Evolutionary conservation across 2,113 vertebrate genomes (phyloP), one percentile per base, ranked within the genome.

Genomic region (Podarcis raffonei): DNA sequence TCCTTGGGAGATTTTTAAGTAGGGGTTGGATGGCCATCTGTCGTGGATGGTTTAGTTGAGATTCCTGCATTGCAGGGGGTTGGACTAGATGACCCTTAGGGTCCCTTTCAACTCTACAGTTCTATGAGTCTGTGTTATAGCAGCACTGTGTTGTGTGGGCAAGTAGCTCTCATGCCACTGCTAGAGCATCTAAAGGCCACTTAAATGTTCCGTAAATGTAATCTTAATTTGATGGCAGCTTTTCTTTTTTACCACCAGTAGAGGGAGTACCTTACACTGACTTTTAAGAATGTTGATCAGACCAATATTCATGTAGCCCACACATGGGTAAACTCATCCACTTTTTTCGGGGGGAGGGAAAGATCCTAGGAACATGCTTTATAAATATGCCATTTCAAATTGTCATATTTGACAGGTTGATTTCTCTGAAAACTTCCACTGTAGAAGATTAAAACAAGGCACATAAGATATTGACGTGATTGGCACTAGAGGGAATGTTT

Each of bases 181-280:
- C 48, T 13, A 48, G 9, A 18, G 79, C 30, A 62, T 32, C 53
- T 48, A 9, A 48, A 48, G 42, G 42, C 42, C 42, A 48, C 42
- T 48, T 48, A 48, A 48, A 48, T 48, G 42, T 42, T 42, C 5
- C 4, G 6, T 42, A 42, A 42, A 42, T 42, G 42, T 6, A 78
- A 15, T 78, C 42, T 53, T 12, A 32, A 32, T 80, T 57, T 88
- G 69, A 72, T 39, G 88, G 0, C 39, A 37, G 11, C 27, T 57
- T 13, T 7, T 35, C n/a, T 5, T 37, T 91, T 77, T 23, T 27
- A 6, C 30, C n/a, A 88, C 90, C 84, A 78, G 9, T 1, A 84
- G 86, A 88, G 77, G 91, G 68, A 87, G 37, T 12, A 39, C 90
- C 39, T 81, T 37, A n/a, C 53, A 75, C 78, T 5, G 78, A 59